Conservation (phyloP, 2,113 vertebrate genomes). For the Alethe diademata region DNA sequence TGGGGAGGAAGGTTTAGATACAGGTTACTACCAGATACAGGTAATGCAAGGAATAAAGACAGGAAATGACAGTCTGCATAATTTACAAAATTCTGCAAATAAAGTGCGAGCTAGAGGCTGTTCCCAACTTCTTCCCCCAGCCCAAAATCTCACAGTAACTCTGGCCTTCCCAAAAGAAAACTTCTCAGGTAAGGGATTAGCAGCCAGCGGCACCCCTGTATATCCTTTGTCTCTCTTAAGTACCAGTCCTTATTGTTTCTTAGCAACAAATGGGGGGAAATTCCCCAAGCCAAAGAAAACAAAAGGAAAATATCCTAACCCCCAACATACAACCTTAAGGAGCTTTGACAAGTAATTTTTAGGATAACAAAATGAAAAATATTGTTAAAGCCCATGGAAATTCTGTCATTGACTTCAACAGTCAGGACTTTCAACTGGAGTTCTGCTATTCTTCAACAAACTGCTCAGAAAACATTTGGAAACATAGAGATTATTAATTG, state of each 20-base stretch:
- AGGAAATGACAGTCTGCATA: neutral
- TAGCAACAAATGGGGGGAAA: neutral
- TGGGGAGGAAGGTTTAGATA: neutral
- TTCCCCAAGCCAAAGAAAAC: neutral
- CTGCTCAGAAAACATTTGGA: neutral
- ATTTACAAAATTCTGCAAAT: neutral
- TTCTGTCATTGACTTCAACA: neutral
- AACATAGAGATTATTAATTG: neutral
- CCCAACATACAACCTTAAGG: neutral
- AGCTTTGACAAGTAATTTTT: neutral
- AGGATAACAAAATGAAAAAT: neutral
- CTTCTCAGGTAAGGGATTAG: no score
- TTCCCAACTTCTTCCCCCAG: neutral
- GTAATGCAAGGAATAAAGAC: neutral
- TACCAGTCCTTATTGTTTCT: neutral
- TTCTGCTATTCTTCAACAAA: neutral
- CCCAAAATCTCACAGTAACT: rapidly evolving
- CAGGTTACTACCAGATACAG: neutral
- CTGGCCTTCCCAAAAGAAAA: neutral
- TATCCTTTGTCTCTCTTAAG: neutral
- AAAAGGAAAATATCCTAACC: neutral
- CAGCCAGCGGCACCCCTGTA: neutral
- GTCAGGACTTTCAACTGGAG: neutral
- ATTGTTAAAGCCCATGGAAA: neutral
- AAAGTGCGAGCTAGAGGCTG: neutral